A percentile compares a stretch with the other conserved stretches of the same genome.
Conservation (phyloP, 2,888 invertebrate genomes). For the Pristionchus japonicus region DNA sequence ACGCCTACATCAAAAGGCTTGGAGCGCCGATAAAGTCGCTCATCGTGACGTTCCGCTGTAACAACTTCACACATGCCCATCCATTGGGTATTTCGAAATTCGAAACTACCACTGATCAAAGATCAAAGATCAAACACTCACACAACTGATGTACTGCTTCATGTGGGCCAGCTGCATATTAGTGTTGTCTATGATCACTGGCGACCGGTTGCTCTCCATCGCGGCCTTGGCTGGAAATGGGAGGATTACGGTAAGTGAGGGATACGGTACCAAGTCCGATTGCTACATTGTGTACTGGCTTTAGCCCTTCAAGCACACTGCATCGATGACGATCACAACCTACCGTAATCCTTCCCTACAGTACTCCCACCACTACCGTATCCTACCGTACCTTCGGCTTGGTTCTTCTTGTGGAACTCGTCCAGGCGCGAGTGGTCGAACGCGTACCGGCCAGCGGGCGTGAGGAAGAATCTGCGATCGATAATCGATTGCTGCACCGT, state of each 20-base stretch:
- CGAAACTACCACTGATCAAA: neutral
- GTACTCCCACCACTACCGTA: neutral
- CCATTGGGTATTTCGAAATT: too few species aligned
- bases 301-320: neutral
- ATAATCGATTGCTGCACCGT: neutral
- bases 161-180: slow-evolving; percentile 49
- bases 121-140: slow-evolving; percentile 35
- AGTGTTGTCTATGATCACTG: slow-evolving; percentile 53
- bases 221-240: slow-evolving; percentile 46
- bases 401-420: slow-evolving; percentile 53
- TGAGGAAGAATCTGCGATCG: slow-evolving; percentile 21
- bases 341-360: neutral
- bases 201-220: slow-evolving; percentile 48
- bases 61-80: too few species aligned
- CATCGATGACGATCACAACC: neutral
- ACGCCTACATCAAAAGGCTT: too few species aligned
- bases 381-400: slow-evolving; percentile 40
- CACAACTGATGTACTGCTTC: slow-evolving; percentile 49
- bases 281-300: too few species aligned
- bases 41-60: too few species aligned
- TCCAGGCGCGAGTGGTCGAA: slow-evolving; percentile 48
- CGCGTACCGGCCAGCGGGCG: slow-evolving; percentile 44
- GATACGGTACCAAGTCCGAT: neutral
- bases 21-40: too few species aligned
- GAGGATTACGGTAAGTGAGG: neutral